Conservation (phyloP, 1,140 invertebrate genomes). For the Sinella curviseta region DNA sequence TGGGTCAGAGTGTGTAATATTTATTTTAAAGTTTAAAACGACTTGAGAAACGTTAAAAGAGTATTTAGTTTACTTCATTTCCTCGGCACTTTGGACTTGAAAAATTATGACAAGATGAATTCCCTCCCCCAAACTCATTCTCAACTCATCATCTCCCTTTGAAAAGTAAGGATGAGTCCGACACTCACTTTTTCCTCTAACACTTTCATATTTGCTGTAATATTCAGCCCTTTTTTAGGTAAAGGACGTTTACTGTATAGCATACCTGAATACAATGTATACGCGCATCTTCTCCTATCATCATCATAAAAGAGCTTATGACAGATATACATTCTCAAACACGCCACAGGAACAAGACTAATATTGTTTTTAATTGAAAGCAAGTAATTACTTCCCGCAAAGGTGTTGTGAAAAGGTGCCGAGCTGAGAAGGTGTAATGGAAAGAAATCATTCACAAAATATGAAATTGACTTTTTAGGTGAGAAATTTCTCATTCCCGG, state of each 20-base stretch:
- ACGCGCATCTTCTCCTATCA: background rate
- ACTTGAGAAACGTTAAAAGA: background rate
- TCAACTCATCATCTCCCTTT: conserved; percentile 27
- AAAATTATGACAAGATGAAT: conserved; percentile 26
- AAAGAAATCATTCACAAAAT: too few relatives aligned
- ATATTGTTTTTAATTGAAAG: conserved; percentile 40
- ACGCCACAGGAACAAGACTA: conserved; percentile 29
- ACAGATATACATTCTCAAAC: background rate
- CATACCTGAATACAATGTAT: background rate
- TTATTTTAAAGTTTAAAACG: background rate
- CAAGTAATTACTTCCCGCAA: conserved; percentile 35
- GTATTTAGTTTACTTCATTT: conserved; percentile 12
- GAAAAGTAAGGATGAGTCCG: conserved; percentile 3
- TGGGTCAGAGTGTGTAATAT: background rate
- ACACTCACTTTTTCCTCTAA: too few relatives aligned
- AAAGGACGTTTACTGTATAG: too few relatives aligned
- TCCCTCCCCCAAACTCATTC: conserved; percentile 26
- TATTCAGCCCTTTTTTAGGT: too few relatives aligned
- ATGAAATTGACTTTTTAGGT: background rate
- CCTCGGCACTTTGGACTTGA: conserved; percentile 21
- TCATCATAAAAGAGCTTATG: too few relatives aligned
- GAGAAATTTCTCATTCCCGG: too few relatives aligned
- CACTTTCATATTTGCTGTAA: too few relatives aligned
- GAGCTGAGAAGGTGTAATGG: conserved; percentile 10
- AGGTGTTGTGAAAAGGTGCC: conserved; percentile 1